phyloP scores from a whole-genome alignment of 2,888 invertebrate genomes.

The Acrobasis consociella region DNA sequence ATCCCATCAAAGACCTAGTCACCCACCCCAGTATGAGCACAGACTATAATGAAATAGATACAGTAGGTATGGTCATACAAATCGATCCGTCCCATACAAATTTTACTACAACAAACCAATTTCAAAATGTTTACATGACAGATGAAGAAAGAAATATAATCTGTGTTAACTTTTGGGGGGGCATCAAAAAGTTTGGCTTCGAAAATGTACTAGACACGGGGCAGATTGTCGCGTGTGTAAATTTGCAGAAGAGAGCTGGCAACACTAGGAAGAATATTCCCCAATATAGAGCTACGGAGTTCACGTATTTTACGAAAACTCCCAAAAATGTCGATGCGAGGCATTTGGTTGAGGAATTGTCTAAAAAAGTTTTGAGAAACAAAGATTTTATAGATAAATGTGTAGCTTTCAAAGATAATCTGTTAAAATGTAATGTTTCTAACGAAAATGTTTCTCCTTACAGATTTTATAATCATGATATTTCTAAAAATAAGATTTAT shows the following conservation, averaged over 20 bases:
- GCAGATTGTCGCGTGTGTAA: slow-evolving; percentile 82
- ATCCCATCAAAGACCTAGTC: slow-evolving; percentile 70
- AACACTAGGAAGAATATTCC: slow-evolving; percentile 78
- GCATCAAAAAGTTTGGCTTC: slow-evolving; percentile 72
- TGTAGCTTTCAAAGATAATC: slow-evolving; percentile 55
- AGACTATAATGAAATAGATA: slow-evolving; percentile 88
- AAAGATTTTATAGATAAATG: slow-evolving; percentile 46
- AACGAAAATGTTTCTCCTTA: slow-evolving; percentile 65
- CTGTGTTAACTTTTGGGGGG: slow-evolving; percentile 82
- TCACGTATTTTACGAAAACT: slow-evolving; percentile 83
- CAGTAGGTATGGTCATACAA: slow-evolving; percentile 85
- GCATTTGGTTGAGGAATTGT: slow-evolving; percentile 70
- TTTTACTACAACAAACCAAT: slow-evolving; percentile 59
- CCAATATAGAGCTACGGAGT: slow-evolving; percentile 84
- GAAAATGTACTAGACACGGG: slow-evolving; percentile 83
- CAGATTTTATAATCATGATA: slow-evolving; percentile 54
- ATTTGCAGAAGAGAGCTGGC: slow-evolving; percentile 84
- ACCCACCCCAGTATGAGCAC: slow-evolving; percentile 48
- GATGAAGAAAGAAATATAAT: slow-evolving; percentile 80
- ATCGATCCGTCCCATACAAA: slow-evolving; percentile 75
- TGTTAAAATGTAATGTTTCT: slow-evolving; percentile 40
- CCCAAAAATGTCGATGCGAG: slow-evolving; percentile 80
- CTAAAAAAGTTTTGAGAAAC: slow-evolving; percentile 37
- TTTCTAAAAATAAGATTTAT: slow-evolving; percentile 55
- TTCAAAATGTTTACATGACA: slow-evolving; percentile 84